Evolutionary conservation across 1,140 invertebrate genomes (phyloP).

Genomic region (Calliphora vicina): DNA sequence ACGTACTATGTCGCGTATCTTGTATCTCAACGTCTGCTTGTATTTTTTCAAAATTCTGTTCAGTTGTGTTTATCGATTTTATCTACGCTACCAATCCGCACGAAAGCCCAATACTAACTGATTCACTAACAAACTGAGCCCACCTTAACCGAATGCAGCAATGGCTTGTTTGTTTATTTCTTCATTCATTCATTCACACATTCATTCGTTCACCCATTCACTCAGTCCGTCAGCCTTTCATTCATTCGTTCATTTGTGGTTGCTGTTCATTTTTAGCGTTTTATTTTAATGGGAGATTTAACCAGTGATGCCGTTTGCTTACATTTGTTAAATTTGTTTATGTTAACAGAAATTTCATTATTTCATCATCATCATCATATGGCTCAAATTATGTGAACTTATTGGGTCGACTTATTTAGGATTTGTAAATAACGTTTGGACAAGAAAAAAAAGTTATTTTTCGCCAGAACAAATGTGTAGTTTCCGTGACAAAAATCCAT

Average conservation of each 20-base stretch:
- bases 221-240: neutral
- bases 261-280: conserved; percentile 18
- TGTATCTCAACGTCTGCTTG: neutral
- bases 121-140: conserved; percentile 6
- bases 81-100: conserved; percentile 23
- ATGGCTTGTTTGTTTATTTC: conserved; percentile 4
- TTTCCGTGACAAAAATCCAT: too few relatives aligned
- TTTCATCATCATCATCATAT: too few relatives aligned
- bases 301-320: too few relatives aligned
- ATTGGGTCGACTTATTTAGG: too few relatives aligned
- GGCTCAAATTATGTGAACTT: too few relatives aligned
- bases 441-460: too few relatives aligned
- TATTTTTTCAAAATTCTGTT: neutral
- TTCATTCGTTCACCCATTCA: neutral
- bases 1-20: conserved; percentile 16
- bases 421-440: too few relatives aligned
- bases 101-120: conserved; percentile 31
- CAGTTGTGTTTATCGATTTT: conserved; percentile 18
- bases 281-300: neutral
- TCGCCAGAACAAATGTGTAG: too few relatives aligned
- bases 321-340: too few relatives aligned
- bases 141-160: conserved; percentile 30
- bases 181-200: neutral
- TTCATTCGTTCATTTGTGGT: neutral
- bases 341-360: too few relatives aligned